Percentiles rank a stretch among this genome's conserved stretches.
Conservation (phyloP, 2,888 invertebrate genomes). For the Nephrotoma appendiculata region DNA sequence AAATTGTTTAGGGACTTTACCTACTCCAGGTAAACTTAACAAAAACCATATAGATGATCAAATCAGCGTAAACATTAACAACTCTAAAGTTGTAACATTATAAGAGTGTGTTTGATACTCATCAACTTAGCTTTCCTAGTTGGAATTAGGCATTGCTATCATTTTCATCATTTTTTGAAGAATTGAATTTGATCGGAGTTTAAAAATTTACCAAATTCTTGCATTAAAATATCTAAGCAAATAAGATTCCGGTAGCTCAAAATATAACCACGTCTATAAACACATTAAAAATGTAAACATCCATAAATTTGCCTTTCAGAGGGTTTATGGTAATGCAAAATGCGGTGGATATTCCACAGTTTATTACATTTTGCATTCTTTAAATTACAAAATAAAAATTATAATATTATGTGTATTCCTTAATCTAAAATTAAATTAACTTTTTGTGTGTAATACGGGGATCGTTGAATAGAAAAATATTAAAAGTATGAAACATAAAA, state of each 20-base stretch:
- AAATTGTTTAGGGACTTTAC: too few relatives aligned
- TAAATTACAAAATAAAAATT: background rate
- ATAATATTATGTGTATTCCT: background rate
- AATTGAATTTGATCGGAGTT: too few relatives aligned
- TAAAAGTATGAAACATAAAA: background rate
- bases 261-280: background rate
- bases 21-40: too few relatives aligned
- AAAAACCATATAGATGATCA: too few relatives aligned
- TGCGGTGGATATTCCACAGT: background rate
- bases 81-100: too few relatives aligned
- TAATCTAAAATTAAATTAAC: background rate
- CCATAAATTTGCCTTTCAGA: background rate
- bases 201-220: too few relatives aligned
- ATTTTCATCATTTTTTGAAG: too few relatives aligned
- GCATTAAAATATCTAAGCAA: too few relatives aligned
- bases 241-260: background rate
- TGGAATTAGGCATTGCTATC: too few relatives aligned
- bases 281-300: background rate
- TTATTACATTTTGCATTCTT: background rate
- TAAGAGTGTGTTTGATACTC: too few relatives aligned
- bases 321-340: background rate
- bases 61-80: too few relatives aligned
- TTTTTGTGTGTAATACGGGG: background rate
- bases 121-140: too few relatives aligned
- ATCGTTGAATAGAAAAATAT: background rate